These are phyloP conservation scores for Brienomyrus longianalis DNA, from an alignment of 2,113 vertebrate species.

Conservation along the genomic window DNA sequence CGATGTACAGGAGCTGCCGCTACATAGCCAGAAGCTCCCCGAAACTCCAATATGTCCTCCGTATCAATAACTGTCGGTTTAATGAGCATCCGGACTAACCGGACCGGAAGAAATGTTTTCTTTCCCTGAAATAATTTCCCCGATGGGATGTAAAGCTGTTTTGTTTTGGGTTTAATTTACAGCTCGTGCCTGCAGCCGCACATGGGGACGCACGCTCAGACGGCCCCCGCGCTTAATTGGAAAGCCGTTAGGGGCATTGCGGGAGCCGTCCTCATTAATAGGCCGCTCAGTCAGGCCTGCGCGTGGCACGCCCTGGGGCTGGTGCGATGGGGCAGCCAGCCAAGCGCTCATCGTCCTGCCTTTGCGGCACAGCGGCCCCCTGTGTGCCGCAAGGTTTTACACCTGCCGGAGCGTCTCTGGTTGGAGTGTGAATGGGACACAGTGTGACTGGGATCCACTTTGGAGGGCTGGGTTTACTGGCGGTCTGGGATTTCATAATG, in stretches of 20 bases:
- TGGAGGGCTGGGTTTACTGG: not conserved
- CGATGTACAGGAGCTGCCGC: not conserved
- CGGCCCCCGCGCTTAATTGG: not conserved
- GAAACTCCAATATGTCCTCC: not conserved
- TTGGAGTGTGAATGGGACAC: not conserved
- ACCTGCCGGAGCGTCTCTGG: not conserved
- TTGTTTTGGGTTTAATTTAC: conserved; percentile 18
- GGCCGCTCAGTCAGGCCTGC: not conserved
- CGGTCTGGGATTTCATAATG: not conserved
- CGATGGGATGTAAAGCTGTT: conserved; percentile 5
- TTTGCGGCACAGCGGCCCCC: not conserved
- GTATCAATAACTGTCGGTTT: conserved; percentile 17
- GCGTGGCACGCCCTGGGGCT: not conserved
- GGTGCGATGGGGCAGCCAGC: not conserved
- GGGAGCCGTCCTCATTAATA: not conserved
- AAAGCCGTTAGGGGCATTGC: not conserved
- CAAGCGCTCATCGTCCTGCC: not conserved
- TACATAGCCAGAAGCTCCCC: not conserved
- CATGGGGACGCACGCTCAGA: not conserved
- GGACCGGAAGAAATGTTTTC: not conserved
- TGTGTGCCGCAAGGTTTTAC: not conserved
- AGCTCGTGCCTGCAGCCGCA: not conserved
- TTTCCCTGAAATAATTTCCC: not conserved
- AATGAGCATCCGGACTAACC: conserved; percentile 10
- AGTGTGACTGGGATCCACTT: not conserved